Base-by-base conservation (phyloP, 2,797 vertebrate species). In the Pterois miles region DNA sequence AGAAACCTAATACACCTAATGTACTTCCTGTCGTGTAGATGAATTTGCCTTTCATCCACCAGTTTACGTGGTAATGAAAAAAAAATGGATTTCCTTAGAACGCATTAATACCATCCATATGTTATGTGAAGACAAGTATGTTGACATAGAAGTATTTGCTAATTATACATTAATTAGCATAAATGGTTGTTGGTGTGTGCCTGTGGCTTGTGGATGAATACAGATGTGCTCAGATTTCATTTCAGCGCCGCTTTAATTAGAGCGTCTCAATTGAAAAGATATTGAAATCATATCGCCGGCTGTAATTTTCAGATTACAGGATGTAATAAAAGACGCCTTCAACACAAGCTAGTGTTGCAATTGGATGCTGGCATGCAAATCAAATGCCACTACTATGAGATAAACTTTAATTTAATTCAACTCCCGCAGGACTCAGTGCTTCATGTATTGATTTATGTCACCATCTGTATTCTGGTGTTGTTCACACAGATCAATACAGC, bases 331-430 rank as follows among this genome's bases (percentile, higher is more conserved):
- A 75, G 64, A 59, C 29, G 33, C 18, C n/a, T 48, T 53, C 0
- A 52, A 60, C 71, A 73, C 76, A 50, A 82, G 38, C 22, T 18
- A 6, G 25, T 20, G 53, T 62, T 34, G 48, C 69, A 31, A 14
- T 58, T 18, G 6, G 54, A 29, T 46, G 36, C 57, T 23, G 73
- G 40, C 22, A 67, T 79, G 72, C 70, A 74, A 84, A 86, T 84
- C 66, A 72, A 82, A 81, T 25, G 54, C 50, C 58, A 20, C 52
- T 36, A 53, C 72, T 68, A 71, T 74, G 79, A 89, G 81, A 74
- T 78, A 29, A 81, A 70, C 50, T 83, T 81, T 82, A 84, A 90
- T 88, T 90, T 60, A 78, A 88, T 87, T 76, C 63, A 29, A 14
- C 66, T 72, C 84, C 43, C 82, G 22, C 7, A 52, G 76, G 80